Conservation (phyloP, 2,113 vertebrate genomes). For the Lampris megalopsis region DNA sequence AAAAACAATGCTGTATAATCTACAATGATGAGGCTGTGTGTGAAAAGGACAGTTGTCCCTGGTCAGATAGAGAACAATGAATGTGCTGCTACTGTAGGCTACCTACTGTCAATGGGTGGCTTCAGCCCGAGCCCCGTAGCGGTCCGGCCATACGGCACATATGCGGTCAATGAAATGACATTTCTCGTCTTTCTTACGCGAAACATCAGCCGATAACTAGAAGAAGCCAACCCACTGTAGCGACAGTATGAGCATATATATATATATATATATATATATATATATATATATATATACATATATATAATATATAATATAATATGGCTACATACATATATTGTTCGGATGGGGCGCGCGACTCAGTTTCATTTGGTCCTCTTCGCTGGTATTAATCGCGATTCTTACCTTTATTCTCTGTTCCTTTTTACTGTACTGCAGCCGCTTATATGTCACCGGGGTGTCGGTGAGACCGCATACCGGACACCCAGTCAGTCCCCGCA, state of each 20-base stretch:
- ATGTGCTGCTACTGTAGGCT: conserved; percentile 47
- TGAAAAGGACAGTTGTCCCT: conserved; percentile 51
- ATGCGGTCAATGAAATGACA: conserved; percentile 41
- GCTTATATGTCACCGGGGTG: conserved; percentile 45
- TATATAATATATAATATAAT: too few relatives aligned
- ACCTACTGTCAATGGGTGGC: conserved; percentile 64
- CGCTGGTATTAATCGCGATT: not conserved
- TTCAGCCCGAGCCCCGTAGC: conserved; percentile 62
- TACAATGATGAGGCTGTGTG: conserved; percentile 31
- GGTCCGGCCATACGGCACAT: not conserved
- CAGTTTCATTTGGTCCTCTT: conserved; percentile 66
- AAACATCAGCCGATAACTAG: not conserved
- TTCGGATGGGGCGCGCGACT: not conserved
- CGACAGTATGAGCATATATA: too few relatives aligned
- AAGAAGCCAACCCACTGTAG: conserved; percentile 33
- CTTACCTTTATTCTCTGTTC: conserved; percentile 66
- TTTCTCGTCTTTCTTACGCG: conserved; percentile 12
- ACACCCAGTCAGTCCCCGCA: conserved; percentile 57
- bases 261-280: too few relatives aligned
- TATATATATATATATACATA: too few relatives aligned
- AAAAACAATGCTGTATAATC: conserved; percentile 12
- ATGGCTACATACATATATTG: too few relatives aligned
- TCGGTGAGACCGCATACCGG: conserved; percentile 48
- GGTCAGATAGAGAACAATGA: conserved; percentile 76
- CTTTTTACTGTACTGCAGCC: conserved; percentile 4